Base-by-base conservation (phyloP, 2,113 vertebrate genomes). In the Cariama cristata region DNA sequence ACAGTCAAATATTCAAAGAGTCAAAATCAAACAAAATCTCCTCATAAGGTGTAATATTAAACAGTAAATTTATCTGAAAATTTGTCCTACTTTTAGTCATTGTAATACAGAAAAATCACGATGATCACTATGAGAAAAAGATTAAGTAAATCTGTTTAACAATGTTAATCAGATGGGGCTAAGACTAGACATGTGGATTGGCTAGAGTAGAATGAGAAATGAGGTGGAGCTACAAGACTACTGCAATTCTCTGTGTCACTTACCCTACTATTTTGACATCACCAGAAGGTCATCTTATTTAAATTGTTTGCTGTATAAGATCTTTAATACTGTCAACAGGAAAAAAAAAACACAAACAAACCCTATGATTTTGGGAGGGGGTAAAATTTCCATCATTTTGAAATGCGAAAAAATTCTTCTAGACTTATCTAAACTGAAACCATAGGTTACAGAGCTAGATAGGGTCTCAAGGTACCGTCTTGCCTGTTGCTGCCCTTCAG, bases 281-380 rank as follows among this genome's bases (percentile, higher is more conserved):
- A 85, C 3, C 17, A 77, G 53, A 64, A 76, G 8, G 20, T 40
- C 14, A 18, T 26, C 8, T 40, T 40, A 40, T 40, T 88, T 75
- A 35, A 82, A 35, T 53, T 28, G 12, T 11, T 76, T 76, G 4
- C 10, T 63, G 2, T 32, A 32, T 22, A 8, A 38, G 14, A 42
- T 8, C 9, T 64, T 68, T 28, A 35, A 50, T 23, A 19, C 16
- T 2, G 1, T 47, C 6, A 77, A 9, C 12, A 23, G 50, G 4
- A 4, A 6, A 5, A 75, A 67, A 22, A 10, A 45, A 8, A 0
- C 3, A 15, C 14, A 53, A 38, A 27, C 5, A 35, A 35, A 4
- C 3, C 3, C 8, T 6, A 40, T 2, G 1, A 44, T 45, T 87
- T 80, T 49, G 14, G 2, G 1, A 8, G 4, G 13, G 7, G 20